Conservation (phyloP, 1,140 invertebrate genomes). For the Neotoxoptera formosana region DNA sequence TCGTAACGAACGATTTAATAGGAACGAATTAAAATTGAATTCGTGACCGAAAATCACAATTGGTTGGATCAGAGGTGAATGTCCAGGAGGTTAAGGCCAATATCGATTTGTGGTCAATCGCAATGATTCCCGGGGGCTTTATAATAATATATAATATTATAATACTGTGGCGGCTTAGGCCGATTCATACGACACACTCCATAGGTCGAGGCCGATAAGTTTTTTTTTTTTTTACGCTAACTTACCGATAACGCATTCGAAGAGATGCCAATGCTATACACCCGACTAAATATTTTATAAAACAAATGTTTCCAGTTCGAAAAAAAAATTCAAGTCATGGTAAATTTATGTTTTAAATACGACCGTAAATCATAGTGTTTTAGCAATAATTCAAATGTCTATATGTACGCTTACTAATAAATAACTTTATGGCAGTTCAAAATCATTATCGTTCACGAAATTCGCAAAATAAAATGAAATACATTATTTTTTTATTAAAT, state of each 20-base stretch:
- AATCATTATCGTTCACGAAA: neutral
- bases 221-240: constrained; percentile 13
- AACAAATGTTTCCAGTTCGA: neutral
- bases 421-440: neutral
- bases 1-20: constrained; percentile 15
- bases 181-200: constrained; percentile 19
- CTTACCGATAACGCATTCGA: neutral
- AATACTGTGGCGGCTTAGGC: neutral
- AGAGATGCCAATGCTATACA: neutral
- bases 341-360: neutral
- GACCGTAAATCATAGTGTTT: neutral
- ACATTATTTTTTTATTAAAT: neutral
- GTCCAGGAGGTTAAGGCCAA: constrained; percentile 48
- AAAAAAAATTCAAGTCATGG: neutral
- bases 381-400: neutral
- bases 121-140: neutral
- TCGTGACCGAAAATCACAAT: constrained; percentile 49
- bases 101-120: constrained; percentile 22
- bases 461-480: neutral
- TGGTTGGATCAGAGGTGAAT: constrained; percentile 44
- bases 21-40: constrained; percentile 14
- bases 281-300: neutral
- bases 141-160: no score
- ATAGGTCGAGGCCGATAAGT: constrained; percentile 35
- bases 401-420: no score